Base-by-base conservation (phyloP, 2,797 vertebrate genomes). In the Etheostoma perlongum region DNA sequence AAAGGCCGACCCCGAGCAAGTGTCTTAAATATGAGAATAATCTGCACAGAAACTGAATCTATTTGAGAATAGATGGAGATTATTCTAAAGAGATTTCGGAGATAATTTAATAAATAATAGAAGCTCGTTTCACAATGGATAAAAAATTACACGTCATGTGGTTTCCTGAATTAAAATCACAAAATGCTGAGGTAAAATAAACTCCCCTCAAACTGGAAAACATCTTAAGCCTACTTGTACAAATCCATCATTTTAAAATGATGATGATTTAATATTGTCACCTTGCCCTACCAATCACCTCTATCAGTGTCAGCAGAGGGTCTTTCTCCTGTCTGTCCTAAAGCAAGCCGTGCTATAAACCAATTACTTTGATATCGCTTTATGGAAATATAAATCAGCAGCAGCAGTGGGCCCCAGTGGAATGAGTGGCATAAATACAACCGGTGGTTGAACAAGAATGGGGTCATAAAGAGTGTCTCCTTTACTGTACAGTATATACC, bases 361-460 rank as follows among this genome's bases (percentile, higher is more conserved):
- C 81, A 78, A 91, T 89, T 85, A 90, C 78, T 82, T 81, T 83
- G 74, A 79, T 74, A 74, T 76, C 75, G 67, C 81, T 84, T 86
- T 81, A 91, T 88, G 80, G 83, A 83, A 89, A 85, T 76, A 91
- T 90, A 88, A 91, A 91, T 90, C 88, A 86, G 68, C 25, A 18
- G 72, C 66, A 58, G 84, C 69, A 63, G 72, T 53, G 79, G 71
- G 76, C 74, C 84, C 87, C 14, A 2, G 53, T 70, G 85, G 85
- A 62, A 46, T 40, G 66, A 76, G 61, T 67, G 79, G 65, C 61
- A 70, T 84, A 80, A 72, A 91, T 90, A 88, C 91, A 92, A 90
- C 25, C 62, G 78, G 81, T 57, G 75, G 70, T 88, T 72, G 80
- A 91, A 85, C 78, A 85, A 67, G 68, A 67, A 76, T 64, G 70